These are phyloP conservation scores for Centropus bengalensis DNA, from an alignment of 2,113 vertebrate genomes.

Conservation along the genomic window DNA sequence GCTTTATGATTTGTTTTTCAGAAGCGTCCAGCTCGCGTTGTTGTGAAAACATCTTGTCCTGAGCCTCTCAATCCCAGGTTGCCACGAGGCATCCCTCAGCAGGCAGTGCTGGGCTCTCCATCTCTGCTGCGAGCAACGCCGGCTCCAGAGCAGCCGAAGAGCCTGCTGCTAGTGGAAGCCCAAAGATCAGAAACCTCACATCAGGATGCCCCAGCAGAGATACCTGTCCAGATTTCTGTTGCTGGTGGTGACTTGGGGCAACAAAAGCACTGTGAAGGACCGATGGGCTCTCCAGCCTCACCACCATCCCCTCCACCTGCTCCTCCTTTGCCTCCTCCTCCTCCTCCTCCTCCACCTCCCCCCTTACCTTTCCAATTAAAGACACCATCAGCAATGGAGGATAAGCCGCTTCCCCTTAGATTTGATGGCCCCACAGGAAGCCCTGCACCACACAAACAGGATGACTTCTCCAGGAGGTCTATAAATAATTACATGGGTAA, in stretches of 20 bases:
- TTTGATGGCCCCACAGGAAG: slow-evolving; percentile 18
- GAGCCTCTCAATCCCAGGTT: slow-evolving; percentile 32
- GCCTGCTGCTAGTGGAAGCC: background rate
- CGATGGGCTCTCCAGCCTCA: background rate
- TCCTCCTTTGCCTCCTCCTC: background rate
- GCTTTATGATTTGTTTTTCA: slow-evolving; percentile 50
- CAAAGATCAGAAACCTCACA: background rate
- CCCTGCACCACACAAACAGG: background rate
- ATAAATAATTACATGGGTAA: slow-evolving; percentile 86
- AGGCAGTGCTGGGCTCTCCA: slow-evolving; percentile 1
- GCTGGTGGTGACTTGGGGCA: slow-evolving; percentile 6
- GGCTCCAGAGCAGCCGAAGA: slow-evolving; percentile 6
- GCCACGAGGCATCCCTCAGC: background rate
- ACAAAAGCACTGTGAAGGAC: background rate
- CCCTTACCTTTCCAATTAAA: background rate
- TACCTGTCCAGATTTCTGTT: slow-evolving; percentile 73
- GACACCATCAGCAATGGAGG: background rate
- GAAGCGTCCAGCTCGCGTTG: slow-evolving; percentile 81
- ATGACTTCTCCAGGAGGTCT: slow-evolving; percentile 64
- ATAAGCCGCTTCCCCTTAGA: slow-evolving; percentile 71
- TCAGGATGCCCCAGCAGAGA: slow-evolving; percentile 50
- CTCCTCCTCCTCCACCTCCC: background rate
- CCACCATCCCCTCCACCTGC: background rate
- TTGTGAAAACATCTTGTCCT: slow-evolving; percentile 75
- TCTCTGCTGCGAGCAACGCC: slow-evolving; percentile 51